Evolutionary conservation across 2,888 invertebrate genomes (phyloP), one percentile per base, ranked within the genome.

Genomic region (Nemurella pictetii): DNA sequence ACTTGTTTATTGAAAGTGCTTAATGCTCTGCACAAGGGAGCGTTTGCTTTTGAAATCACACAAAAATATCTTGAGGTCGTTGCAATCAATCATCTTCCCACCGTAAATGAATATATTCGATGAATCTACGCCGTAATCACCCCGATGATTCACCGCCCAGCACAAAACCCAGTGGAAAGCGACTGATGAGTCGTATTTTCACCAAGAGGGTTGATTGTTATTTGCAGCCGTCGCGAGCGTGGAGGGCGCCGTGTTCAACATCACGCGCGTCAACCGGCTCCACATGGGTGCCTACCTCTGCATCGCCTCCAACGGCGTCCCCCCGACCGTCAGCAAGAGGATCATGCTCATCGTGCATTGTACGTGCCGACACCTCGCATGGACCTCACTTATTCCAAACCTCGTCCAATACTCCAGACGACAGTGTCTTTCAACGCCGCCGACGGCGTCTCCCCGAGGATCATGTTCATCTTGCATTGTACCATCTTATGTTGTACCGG

Each of bases 171-270:
- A 32, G 3, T 32, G 32, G 1, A 55, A 12, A 20, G 15, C 20
- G 32, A 32, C 9, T 32, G 32, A 55, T 55, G 9, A 20, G 20
- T 55, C 20, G 55, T 12, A 55, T 55, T 55, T 55, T 55, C 20
- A 55, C 55, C 9, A 20, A 15, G 2, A 55, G 12, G 55, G 3
- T 55, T 55, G 55, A 20, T 55, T 55, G 20, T 55, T 55, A 15
- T 87, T 86, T 85, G 87, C 90, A 90, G 75, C 90, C 94, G 94
- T 93, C 89, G 89, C 91, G 83, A 93, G 93, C 87, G 92, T 94
- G 85, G 94, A 94, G 88, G 94, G 95, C n/a, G 91, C 94, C 15
- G 85, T 88, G 36, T 89, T 90, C 87, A 90, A 89, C 87, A 89
- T 90, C 77, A 89, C 89, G 29, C 89, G 89, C 87, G 90, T 92